These are phyloP conservation scores for Chlamydotis undulata DNA, from an alignment of 2,113 vertebrate genomes.

Conservation along the genomic window DNA sequence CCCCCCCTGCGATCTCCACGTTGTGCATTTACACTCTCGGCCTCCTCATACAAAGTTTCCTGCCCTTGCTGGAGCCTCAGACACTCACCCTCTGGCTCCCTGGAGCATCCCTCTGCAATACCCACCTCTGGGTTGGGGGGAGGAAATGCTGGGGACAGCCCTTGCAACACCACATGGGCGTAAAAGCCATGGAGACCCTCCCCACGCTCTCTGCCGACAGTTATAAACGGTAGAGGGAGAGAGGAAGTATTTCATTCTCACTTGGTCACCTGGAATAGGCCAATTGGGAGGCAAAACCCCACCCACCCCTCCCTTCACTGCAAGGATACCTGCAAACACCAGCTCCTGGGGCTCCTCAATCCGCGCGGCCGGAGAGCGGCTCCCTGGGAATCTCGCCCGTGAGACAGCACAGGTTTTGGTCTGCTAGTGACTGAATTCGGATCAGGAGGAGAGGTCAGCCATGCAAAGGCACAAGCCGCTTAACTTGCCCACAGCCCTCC, in stretches of 20 bases:
- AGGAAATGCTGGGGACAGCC: not conserved
- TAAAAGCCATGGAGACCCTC: too few relatives aligned
- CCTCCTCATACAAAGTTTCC: not conserved
- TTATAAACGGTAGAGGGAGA: not conserved
- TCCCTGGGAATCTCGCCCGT: accelerated
- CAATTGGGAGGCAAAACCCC: accelerated
- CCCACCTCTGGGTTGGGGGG: too few relatives aligned
- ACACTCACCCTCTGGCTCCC: too few relatives aligned
- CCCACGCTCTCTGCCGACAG: too few relatives aligned
- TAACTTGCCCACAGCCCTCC: not conserved
- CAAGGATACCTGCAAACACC: accelerated
- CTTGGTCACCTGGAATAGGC: not conserved
- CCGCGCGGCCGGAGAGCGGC: accelerated
- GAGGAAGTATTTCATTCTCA: not conserved
- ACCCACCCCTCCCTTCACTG: not conserved
- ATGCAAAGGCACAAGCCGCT: not conserved
- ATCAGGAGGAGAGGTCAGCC: not conserved
- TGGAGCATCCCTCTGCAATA: not conserved
- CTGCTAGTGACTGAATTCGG: too few relatives aligned
- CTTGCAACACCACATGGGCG: not conserved
- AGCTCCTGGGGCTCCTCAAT: not conserved
- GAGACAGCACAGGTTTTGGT: not conserved
- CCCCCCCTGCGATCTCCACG: not conserved
- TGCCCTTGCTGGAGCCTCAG: not conserved
- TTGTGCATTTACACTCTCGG: not conserved